These are phyloP conservation scores for Xylota sylvarum DNA, from an alignment of 2,888 invertebrate genomes.

Conservation along the genomic window DNA sequence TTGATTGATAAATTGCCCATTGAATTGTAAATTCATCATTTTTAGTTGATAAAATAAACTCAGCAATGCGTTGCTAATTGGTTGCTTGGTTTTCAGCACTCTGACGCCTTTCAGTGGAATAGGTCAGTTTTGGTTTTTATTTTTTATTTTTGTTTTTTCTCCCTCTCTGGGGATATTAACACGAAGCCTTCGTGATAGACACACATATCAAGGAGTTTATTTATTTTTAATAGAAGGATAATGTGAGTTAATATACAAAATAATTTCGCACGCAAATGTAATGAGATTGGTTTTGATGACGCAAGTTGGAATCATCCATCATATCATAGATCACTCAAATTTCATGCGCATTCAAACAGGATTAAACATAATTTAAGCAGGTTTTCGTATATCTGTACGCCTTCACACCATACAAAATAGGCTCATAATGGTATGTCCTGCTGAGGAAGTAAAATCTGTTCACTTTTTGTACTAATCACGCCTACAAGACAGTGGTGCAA, in stretches of 20 bases:
- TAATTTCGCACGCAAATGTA: not conserved
- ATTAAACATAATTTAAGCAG: too few species aligned
- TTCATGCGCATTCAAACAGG: too few species aligned
- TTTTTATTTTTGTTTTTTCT: too few species aligned
- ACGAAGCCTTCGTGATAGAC: not conserved
- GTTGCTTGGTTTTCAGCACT: not conserved
- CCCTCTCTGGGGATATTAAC: not conserved
- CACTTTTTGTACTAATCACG: too few species aligned
- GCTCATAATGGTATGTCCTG: too few species aligned
- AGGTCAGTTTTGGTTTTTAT: not conserved
- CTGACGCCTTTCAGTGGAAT: not conserved
- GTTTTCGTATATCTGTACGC: too few species aligned
- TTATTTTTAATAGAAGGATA: not conserved
- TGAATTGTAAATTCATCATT: not conserved
- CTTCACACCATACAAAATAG: too few species aligned
- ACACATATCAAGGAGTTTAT: not conserved
- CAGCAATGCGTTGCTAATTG: not conserved
- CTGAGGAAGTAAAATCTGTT: too few species aligned
- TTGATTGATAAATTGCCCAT: conserved; percentile 20
- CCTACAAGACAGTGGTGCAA: too few species aligned
- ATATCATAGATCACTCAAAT: too few species aligned
- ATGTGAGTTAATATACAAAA: not conserved
- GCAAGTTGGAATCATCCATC: too few species aligned
- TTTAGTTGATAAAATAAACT: not conserved
- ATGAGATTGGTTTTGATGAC: not conserved